phyloP scores from a whole-genome alignment of 2,888 invertebrate genomes.

The Sesamia inferens region DNA sequence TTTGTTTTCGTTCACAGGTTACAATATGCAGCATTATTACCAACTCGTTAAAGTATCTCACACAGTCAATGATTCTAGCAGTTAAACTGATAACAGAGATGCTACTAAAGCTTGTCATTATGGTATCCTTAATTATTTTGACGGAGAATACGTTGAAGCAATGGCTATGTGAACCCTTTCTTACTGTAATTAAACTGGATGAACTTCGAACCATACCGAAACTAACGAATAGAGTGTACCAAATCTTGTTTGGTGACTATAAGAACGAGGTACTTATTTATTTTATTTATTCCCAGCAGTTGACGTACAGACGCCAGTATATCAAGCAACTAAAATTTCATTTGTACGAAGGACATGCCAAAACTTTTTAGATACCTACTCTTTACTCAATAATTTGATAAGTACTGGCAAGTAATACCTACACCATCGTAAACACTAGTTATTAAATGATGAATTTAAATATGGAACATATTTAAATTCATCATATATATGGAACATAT shows the following conservation, averaged over 20 bases:
- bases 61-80: not conserved
- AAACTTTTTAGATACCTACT: no score
- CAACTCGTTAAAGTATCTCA: not conserved
- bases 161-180: not conserved
- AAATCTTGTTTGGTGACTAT: not conserved
- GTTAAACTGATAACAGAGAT: not conserved
- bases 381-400: no score
- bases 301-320: no score
- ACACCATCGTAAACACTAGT: no score
- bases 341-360: no score
- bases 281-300: not conserved
- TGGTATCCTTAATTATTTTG: not conserved
- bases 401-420: no score
- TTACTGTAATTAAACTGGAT: not conserved
- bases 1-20: conserved; percentile 6
- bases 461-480: no score
- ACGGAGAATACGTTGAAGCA: not conserved
- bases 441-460: no score
- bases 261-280: not conserved
- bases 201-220: not conserved
- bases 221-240: not conserved
- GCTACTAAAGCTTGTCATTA: not conserved
- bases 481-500: no score
- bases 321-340: no score
- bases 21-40: not conserved